These are phyloP conservation scores for Halcyon senegalensis DNA, from an alignment of 2,113 vertebrate genomes.

Conservation along the genomic window DNA sequence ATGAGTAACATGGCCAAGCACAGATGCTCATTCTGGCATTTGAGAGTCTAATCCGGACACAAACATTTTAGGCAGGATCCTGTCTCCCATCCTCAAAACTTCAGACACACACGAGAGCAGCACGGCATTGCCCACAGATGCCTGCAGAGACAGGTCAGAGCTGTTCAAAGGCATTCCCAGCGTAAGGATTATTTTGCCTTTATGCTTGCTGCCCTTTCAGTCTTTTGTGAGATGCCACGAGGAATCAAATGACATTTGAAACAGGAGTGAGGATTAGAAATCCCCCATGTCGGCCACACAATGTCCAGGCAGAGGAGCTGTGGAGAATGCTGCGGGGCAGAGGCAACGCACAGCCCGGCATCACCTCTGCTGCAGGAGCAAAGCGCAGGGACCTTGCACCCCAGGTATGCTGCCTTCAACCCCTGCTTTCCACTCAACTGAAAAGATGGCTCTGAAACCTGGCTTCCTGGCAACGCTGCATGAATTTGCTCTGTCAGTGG, in stretches of 20 bases:
- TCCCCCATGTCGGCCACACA: accelerated
- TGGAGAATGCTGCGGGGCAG: not conserved
- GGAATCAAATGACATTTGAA: not conserved
- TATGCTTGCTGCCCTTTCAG: slow-evolving; percentile 5
- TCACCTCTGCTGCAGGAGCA: not conserved
- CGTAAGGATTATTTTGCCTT: slow-evolving; percentile 1
- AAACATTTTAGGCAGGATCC: not conserved
- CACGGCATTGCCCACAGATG: accelerated
- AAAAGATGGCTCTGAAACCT: not conserved
- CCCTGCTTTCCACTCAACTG: not conserved
- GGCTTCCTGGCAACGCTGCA: not conserved
- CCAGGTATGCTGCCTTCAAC: not conserved
- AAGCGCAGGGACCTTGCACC: not conserved
- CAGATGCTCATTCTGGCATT: not conserved
- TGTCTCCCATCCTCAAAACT: not conserved
- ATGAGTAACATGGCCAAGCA: not conserved
- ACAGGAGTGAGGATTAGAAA: not conserved
- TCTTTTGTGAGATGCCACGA: not conserved
- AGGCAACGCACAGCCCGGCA: accelerated
- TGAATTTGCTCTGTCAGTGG: not conserved
- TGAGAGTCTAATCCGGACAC: not conserved
- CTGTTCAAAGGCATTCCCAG: slow-evolving; percentile 24
- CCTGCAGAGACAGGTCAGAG: not conserved
- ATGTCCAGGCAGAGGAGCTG: accelerated
- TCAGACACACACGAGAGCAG: not conserved